A percentile compares a stretch with the other conserved stretches of the same genome.
phyloP scores from a whole-genome alignment of 2,888 invertebrate species.

The Drosophila tripunctata region DNA sequence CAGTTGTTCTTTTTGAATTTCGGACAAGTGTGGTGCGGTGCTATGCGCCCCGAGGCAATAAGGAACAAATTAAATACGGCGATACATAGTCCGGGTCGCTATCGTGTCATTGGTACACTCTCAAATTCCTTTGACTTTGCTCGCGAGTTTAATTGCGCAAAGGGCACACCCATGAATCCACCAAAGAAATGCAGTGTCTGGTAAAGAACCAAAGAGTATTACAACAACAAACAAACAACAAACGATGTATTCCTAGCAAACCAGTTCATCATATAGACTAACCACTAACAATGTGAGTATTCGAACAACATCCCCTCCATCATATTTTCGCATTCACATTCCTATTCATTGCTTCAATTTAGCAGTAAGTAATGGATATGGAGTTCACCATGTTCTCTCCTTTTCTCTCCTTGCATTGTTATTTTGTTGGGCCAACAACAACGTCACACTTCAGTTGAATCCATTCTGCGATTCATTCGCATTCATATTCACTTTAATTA shows the following conservation, averaged over 20 bases:
- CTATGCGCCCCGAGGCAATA: constrained; percentile 92
- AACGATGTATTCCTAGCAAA: constrained; percentile 31
- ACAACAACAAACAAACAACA: neutral
- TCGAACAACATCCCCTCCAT: neutral
- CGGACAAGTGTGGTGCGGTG: constrained; percentile 94
- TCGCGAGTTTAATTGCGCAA: constrained; percentile 88
- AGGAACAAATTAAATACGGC: constrained; percentile 92
- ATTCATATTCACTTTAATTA: constrained; percentile 13
- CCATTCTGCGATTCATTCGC: constrained; percentile 13
- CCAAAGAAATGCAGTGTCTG: constrained; percentile 91
- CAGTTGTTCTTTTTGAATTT: constrained; percentile 96
- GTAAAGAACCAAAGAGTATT: constrained; percentile 84
- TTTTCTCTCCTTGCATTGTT: no score
- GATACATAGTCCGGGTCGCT: constrained; percentile 93
- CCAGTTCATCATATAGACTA: constrained; percentile 38
- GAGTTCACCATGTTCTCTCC: constrained; percentile 9
- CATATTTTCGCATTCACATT: neutral
- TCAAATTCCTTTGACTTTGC: constrained; percentile 92
- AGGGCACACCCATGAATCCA: constrained; percentile 92
- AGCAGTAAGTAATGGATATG: neutral
- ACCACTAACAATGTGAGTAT: constrained; percentile 40
- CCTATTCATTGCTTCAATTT: neutral
- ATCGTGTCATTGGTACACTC: constrained; percentile 91
- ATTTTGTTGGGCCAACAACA: constrained; percentile 62
- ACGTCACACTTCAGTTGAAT: constrained; percentile 62